phyloP scores from a whole-genome alignment of 2,797 vertebrate genomes.

The Anguilla marmorata region DNA sequence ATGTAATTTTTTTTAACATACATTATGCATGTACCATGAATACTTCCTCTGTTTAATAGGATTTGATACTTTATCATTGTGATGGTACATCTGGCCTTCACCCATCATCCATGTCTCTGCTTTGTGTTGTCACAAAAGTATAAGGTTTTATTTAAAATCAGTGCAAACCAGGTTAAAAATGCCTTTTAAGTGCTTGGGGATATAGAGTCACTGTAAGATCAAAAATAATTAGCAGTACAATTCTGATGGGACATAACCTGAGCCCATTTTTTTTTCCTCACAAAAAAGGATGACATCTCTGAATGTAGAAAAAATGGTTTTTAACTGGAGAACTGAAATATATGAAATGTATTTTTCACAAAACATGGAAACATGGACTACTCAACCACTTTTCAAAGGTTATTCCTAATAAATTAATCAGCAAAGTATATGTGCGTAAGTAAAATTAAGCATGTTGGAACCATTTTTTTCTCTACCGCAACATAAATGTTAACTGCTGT shows the following conservation, averaged over 20 bases:
- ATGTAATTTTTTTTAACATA: no score
- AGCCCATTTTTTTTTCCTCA: no score
- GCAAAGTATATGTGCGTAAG: constrained; percentile 39
- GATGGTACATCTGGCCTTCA: no score
- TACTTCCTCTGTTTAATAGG: no score
- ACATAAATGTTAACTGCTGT: constrained; percentile 51
- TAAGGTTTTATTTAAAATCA: no score
- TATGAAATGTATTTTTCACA: background rate
- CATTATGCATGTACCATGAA: no score
- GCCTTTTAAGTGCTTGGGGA: background rate
- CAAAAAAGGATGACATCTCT: background rate
- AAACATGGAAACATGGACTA: background rate
- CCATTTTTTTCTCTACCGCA: constrained; percentile 43
- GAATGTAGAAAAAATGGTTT: background rate
- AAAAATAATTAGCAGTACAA: background rate
- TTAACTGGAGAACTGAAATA: no score
- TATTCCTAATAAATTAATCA: constrained; percentile 37
- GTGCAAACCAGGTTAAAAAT: no score
- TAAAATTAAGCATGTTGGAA: constrained; percentile 18
- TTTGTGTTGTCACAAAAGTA: no score
- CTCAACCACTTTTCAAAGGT: constrained; percentile 9
- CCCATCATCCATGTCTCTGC: no score
- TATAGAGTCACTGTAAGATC: background rate
- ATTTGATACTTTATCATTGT: no score
- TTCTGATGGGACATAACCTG: background rate